These are phyloP conservation scores for Leptodactylus fuscus DNA, from an alignment of 2,113 vertebrate genomes.

Conservation along the genomic window DNA sequence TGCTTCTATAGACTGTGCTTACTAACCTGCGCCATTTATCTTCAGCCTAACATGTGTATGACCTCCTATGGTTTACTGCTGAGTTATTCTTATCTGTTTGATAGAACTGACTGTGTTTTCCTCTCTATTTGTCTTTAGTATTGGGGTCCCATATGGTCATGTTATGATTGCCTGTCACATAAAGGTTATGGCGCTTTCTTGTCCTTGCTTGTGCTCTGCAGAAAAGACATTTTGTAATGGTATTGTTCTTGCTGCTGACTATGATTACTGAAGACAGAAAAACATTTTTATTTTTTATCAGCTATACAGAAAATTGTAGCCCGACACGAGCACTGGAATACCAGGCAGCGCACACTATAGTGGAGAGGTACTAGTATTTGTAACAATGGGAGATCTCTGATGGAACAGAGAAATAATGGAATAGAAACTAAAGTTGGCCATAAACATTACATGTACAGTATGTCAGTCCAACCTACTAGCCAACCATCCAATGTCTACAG, in stretches of 20 bases:
- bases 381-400: no score
- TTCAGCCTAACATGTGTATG: background rate
- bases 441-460: no score
- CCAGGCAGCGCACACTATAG: no score
- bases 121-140: background rate
- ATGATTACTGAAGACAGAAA: background rate
- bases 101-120: background rate
- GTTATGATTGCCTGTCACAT: slow-evolving; percentile 1
- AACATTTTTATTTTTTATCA: background rate
- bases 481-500: no score
- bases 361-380: no score
- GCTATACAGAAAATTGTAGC: background rate
- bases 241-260: background rate
- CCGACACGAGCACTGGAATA: no score
- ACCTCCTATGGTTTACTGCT: background rate
- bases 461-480: no score
- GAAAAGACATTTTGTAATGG: background rate
- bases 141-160: slow-evolving; percentile 2
- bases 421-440: no score
- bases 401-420: no score
- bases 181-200: background rate
- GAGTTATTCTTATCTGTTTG: background rate
- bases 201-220: background rate
- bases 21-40: background rate
- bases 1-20: background rate